phyloP scores from a whole-genome alignment of 2,888 invertebrate genomes.

The Trichogramma evanescens region DNA sequence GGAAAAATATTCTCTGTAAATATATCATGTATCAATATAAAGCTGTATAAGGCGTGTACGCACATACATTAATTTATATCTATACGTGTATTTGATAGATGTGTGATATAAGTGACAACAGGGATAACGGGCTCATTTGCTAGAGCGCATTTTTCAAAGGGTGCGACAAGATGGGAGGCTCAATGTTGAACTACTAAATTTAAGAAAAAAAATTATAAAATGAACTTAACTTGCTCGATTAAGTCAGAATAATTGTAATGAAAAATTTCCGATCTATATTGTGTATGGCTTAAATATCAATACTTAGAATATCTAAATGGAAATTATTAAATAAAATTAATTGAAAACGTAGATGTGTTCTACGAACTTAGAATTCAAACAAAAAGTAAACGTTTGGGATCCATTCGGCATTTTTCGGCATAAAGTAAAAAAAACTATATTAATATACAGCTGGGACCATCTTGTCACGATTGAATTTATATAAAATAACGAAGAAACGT shows the following conservation, averaged over 20 bases:
- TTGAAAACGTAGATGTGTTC: background rate
- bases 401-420: slow-evolving; percentile 23
- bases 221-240: slow-evolving; percentile 12
- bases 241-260: slow-evolving; percentile 7
- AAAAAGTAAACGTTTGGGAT: slow-evolving; percentile 21
- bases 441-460: slow-evolving; percentile 34
- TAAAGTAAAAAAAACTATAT: background rate
- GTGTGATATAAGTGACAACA: too few relatives aligned
- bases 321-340: slow-evolving; percentile 14
- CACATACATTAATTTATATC: too few relatives aligned
- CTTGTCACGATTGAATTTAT: slow-evolving; percentile 39
- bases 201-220: slow-evolving; percentile 17
- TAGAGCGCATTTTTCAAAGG: slow-evolving; percentile 8
- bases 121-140: background rate
- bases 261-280: slow-evolving; percentile 3
- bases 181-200: slow-evolving; percentile 16
- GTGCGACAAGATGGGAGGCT: slow-evolving; percentile 22
- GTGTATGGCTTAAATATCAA: slow-evolving; percentile 10
- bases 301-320: slow-evolving; percentile 13
- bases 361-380: too few relatives aligned
- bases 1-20: too few relatives aligned
- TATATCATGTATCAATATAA: too few relatives aligned
- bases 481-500: slow-evolving; percentile 19
- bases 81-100: too few relatives aligned
- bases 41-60: too few relatives aligned